Evolutionary conservation across 2,888 invertebrate genomes (phyloP), one percentile per base, ranked within the genome.

Genomic region (Andrena bucephala): DNA sequence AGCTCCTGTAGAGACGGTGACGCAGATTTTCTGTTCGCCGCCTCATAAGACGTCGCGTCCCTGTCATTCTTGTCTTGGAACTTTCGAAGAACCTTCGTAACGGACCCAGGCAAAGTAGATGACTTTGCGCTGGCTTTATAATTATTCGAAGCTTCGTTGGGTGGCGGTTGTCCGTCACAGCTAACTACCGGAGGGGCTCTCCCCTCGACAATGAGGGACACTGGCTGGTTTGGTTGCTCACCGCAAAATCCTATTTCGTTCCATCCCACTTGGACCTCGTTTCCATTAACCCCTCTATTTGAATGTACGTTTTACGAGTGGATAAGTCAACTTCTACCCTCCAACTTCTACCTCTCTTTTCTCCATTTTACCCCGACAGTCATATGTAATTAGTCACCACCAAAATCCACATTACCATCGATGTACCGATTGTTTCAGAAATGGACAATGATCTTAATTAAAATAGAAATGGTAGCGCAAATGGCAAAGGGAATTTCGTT

Each of bases 171-270:
- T 85, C 74, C 81, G 85, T 89, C 87, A 87, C 78, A 75, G 77
- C 65, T 74, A 79, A 86, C 81, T 84, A 82, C 62, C 79, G 75
- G 66, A 80, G 76, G 76, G 75, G n/a, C 8, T 67, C 85, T 78
- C 81, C 84, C 80, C 72, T 69, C 75, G 88, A 87, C 89, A 85
- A 81, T 87, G 88, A 90, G 77, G 84, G 85, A 88, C 89, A 85
- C 81, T 36, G 78, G 85, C 57, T 69, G 85, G 89, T 89, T 90
- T 84, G 85, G 83, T 83, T 68, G 83, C 65, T 73, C 77, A 82
- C 89, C 90, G 74, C 89, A 85, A 86, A 88, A 90, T 88, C 89
- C 89, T 89, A 87, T 86, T 89, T 83, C 86, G 85, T 72, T 52
- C 24, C 48, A 20, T 63, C 60, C 42, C 59, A 24, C 66, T 29